Conservation (phyloP, 1,140 invertebrate species). For the Pseudachorutes palmiensis region DNA sequence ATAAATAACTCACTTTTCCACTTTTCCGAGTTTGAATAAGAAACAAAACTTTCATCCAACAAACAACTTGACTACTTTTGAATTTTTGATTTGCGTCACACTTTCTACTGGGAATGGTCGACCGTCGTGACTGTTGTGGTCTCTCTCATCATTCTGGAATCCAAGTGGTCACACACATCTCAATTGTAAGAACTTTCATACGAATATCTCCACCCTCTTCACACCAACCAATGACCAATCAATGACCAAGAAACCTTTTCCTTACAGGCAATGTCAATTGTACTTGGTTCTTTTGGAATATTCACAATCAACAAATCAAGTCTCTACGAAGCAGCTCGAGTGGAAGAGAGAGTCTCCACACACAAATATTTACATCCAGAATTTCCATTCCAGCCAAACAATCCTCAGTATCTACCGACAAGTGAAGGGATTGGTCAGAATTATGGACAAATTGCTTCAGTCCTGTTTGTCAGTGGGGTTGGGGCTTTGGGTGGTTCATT, state of each 20-base stretch:
- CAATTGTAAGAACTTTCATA: slow-evolving; percentile 10
- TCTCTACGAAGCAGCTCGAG: background rate
- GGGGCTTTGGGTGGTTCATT: background rate
- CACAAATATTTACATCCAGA: background rate
- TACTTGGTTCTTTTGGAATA: background rate
- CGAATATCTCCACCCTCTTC: too few relatives aligned
- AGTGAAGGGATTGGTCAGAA: background rate
- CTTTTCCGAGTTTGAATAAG: background rate
- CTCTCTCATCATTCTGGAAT: background rate
- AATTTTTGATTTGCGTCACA: too few relatives aligned
- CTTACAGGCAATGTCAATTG: background rate
- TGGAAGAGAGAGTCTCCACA: background rate
- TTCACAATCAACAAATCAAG: background rate
- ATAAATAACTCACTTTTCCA: background rate
- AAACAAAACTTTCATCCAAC: background rate
- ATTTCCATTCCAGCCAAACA: background rate
- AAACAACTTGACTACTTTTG: too few relatives aligned
- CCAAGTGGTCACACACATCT: slow-evolving; percentile 3
- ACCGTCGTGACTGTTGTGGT: background rate
- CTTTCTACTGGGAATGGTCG: background rate
- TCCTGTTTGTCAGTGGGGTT: background rate
- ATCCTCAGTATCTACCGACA: background rate
- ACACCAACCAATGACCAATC: too few relatives aligned
- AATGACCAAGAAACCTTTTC: too few relatives aligned
- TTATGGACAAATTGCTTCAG: background rate